Evolutionary conservation across 2,113 vertebrate species (phyloP), one percentile per base, ranked within the genome.

Genomic region (Paramormyrops kingsleyae): DNA sequence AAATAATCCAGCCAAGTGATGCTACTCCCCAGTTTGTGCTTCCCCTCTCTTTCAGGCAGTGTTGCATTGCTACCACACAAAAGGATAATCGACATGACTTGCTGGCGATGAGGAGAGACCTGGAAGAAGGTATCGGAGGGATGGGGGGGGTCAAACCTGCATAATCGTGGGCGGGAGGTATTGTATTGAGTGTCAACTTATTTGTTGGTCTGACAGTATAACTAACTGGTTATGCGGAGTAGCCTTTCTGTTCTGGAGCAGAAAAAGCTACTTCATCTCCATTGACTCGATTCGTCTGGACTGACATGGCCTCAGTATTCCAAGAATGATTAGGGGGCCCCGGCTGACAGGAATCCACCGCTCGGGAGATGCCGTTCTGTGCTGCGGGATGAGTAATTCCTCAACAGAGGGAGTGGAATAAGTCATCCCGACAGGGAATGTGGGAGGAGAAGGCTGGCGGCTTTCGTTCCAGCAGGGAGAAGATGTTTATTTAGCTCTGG

Each of bases 331-430:
- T 42, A 80, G 35, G 74, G 35, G 44, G 44, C 19, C 47, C 83
- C 24, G 5, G 31, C 35, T 80, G 74, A 80, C 74, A 39, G 74
- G 74, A 80, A 42, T 35, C 35, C 17, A 80, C 17, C 5, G 0
- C 74, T 42, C 31, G 5, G 74, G 15, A 47, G 47, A 49, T 50
- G 47, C 83, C 83, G 47, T 49, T 86, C 44, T 47, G 83, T 24
- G 44, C 44, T 24, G 47, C 27, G n/a, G 44, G n/a, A 49, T 86
- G 83, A 86, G n/a, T 47, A 86, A 50, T n/a, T 86, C 44, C 83
- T 86, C 83, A 86, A 17, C 83, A 86, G 83, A 47, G 47, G 83
- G n/a, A n/a, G 44, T 86, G 74, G 35, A 80, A 80, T 80, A 80
- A 80, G 31, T 80, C 74, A 80, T 77, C 70, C 70, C 70, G 15